Evolutionary conservation across 2,797 vertebrate species (phyloP), one percentile per base, ranked within the genome.

Genomic region (Taenioides sp.): DNA sequence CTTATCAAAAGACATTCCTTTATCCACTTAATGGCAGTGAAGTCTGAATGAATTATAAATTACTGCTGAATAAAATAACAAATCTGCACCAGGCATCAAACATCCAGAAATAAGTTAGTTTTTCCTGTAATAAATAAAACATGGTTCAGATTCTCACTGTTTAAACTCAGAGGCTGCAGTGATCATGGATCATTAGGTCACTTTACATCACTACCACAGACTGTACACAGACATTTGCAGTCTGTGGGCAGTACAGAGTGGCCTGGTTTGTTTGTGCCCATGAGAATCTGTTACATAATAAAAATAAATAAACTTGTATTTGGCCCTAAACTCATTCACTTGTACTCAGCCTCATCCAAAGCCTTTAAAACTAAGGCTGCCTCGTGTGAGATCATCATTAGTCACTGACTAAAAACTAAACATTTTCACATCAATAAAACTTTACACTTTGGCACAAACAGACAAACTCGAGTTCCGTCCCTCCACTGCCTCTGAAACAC

Each of bases 351-450:
- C 50, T 20, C 50, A 18, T 50, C 16, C 43, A 59, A 59, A 59
- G 57, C 57, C 57, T 59, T 27, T 59, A 59, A 59, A 59, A 59
- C 55, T 12, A 58, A 58, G 55, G 55, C 55, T 2, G 22, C 14
- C 63, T 78, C 93, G 92, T 66, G 93, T 94, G 95, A 95, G 95
- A 94, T 91, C 90, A 93, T 95, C 93, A 94, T 95, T 95, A 95
- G 94, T 95, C 94, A 95, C 89, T 90, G 95, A 97, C 95, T 95
- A 95, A 94, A 92, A 25, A 58, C n/a, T 57, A 43, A 14, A 43
- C 43, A 47, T 47, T 47, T 16, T 47, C 16, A n/a, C 20, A 54
- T 54, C 22, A n/a, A 54, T n/a, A 54, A n/a, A n/a, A n/a, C 20
- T n/a, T 22, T 22, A 54, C 5, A 54, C 52, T 54, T 54, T 54